Percentiles rank a stretch among this genome's conserved stretches.
These are phyloP conservation scores for Stenichneumon culpator DNA, from an alignment of 2,888 invertebrate genomes.

Conservation along the genomic window DNA sequence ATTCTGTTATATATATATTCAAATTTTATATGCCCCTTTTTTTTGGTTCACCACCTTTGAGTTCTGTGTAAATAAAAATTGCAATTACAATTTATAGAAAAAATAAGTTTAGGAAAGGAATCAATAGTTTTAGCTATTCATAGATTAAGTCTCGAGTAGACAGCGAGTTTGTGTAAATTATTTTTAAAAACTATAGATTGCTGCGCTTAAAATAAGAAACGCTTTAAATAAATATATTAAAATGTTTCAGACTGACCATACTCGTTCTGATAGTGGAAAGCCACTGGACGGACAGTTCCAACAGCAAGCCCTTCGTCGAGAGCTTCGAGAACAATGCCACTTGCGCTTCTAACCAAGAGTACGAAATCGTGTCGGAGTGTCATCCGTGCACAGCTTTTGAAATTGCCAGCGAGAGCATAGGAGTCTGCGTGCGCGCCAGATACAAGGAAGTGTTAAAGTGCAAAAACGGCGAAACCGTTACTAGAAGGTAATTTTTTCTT, in stretches of 20 bases:
- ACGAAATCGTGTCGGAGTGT: constrained; percentile 91
- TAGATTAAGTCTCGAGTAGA: no score
- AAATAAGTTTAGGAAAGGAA: no score
- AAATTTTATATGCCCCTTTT: no score
- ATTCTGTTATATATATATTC: no score
- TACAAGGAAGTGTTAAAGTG: constrained; percentile 94
- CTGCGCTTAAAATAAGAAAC: no score
- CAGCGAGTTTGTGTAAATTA: no score
- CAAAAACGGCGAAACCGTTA: constrained; percentile 92
- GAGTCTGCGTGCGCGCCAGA: constrained; percentile 93
- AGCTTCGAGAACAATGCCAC: constrained; percentile 91
- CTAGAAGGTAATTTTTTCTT: constrained; percentile 88
- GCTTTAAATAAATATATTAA: no score
- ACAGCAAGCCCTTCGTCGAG: constrained; percentile 88
- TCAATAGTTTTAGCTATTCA: no score
- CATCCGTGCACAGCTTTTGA: constrained; percentile 96
- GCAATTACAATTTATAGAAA: no score
- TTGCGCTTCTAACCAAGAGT: constrained; percentile 91
- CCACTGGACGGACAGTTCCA: constrained; percentile 88
- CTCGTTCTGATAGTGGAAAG: constrained; percentile 94
- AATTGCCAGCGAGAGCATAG: constrained; percentile 92
- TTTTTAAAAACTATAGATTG: no score
- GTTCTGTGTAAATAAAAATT: no score
- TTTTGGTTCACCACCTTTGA: no score
- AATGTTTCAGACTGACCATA: constrained; percentile 90